Conservation (phyloP, 2,888 invertebrate species). For the Belgica antarctica region DNA sequence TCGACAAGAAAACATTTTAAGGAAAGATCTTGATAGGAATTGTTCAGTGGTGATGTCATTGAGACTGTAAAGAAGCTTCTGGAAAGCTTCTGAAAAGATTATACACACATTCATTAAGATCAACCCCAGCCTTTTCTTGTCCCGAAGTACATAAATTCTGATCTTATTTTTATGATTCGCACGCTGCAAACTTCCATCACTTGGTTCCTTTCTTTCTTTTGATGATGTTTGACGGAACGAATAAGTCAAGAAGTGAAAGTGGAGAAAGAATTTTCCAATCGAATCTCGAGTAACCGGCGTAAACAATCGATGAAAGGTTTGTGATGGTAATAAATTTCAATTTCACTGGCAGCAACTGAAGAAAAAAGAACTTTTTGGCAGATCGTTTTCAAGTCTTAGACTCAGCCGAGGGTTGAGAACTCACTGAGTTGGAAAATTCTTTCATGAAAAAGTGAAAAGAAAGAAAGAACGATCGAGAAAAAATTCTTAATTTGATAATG, state of each 20-base stretch:
- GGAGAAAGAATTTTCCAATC: neutral
- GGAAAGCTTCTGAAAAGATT: too few relatives aligned
- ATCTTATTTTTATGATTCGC: constrained; percentile 35
- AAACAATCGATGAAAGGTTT: neutral
- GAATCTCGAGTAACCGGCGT: too few relatives aligned
- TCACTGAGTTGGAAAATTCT: constrained; percentile 38
- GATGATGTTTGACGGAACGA: constrained; percentile 30
- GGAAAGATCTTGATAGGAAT: too few relatives aligned
- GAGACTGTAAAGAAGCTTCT: too few relatives aligned
- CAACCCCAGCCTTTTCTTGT: neutral
- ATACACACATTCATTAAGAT: too few relatives aligned
- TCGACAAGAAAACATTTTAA: neutral
- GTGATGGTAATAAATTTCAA: constrained; percentile 10
- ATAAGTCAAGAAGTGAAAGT: constrained; percentile 35
- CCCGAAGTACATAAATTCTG: constrained; percentile 29
- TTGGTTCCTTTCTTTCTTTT: constrained; percentile 28
- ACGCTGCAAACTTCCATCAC: too few relatives aligned
- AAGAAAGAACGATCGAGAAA: too few relatives aligned
- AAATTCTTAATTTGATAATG: constrained; percentile 40
- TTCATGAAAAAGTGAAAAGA: neutral
- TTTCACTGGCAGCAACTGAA: too few relatives aligned
- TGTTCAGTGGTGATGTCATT: too few relatives aligned
- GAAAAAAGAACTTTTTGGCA: neutral
- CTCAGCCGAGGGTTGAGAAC: constrained; percentile 3
- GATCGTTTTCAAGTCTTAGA: constrained; percentile 15